Evolutionary conservation across 2,888 invertebrate species (phyloP), one percentile per base, ranked within the genome.

Genomic region (Allygus modestus): DNA sequence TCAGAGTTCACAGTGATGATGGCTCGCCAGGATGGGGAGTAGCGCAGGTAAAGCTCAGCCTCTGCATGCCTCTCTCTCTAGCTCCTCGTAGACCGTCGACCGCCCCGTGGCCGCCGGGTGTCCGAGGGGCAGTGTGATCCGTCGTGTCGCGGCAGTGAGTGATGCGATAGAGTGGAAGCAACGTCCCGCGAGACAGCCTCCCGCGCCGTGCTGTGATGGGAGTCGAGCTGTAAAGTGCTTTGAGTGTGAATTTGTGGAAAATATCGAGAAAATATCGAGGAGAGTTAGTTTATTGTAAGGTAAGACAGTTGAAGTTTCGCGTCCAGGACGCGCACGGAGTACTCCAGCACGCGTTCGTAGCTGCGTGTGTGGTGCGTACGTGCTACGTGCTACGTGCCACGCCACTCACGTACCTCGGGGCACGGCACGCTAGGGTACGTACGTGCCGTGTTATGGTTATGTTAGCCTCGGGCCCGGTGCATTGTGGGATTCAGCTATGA

Each of bases 401-500:
- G n/a, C n/a, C n/a, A n/a, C n/a, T 11, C 9, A 15, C 51, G 41
- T n/a, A 23, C 73, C 33, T 1, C 33, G 2, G 46, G 23, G 43
- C 75, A 54, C 75, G 75, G 28, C 17, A 41, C 73, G 11, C 73
- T 41, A 31, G 31, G 73, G 73, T 5, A 37, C 28, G 41, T 37
- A 26, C 37, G 20, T 33, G 33, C 26, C 4, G 75, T 23, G 43
- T 46, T 46, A 77, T 46, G 75, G 75, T 46, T 43, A 77, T 46
- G 75, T 43, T 77, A 26, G 43, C 73, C 69, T 23, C 23, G 5
- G 31, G 31, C 41, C 33, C 12, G 23, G 28, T 77, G 75, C 75
- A 77, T 77, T 77, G 75, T 77, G 75, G 75, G 75, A 31, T 65
- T 65, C 41, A 20, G 41, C 23, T 41, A 37, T 77, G 46, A 77